These are phyloP conservation scores for Raja brachyura DNA, from an alignment of 2,113 vertebrate genomes.

Conservation along the genomic window DNA sequence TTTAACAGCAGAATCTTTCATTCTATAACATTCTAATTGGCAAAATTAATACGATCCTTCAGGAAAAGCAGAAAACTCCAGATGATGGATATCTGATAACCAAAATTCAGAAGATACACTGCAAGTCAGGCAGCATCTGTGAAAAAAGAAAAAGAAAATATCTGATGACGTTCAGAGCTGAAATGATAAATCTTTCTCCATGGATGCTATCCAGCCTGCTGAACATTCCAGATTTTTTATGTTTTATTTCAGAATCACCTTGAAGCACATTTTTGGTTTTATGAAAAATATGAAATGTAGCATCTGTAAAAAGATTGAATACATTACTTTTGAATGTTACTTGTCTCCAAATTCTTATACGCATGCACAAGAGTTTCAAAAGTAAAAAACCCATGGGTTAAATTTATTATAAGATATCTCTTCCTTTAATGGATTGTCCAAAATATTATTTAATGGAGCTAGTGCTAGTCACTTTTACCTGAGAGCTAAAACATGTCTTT, in stretches of 20 bases:
- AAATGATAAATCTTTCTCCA: too few relatives aligned
- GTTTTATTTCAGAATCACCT: too few relatives aligned
- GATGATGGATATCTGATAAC: too few relatives aligned
- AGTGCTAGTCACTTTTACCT: background rate
- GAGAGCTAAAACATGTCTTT: background rate
- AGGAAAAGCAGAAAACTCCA: too few relatives aligned
- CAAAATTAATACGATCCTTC: background rate
- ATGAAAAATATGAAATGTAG: background rate
- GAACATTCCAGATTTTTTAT: too few relatives aligned
- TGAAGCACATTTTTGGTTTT: background rate
- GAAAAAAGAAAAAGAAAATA: too few relatives aligned
- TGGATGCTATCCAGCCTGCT: too few relatives aligned
- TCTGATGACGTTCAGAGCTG: too few relatives aligned
- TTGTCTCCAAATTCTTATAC: background rate
- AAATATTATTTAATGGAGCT: background rate
- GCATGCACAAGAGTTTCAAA: background rate
- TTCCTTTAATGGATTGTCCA: too few relatives aligned
- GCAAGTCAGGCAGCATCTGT: too few relatives aligned
- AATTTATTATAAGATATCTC: background rate
- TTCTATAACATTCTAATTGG: background rate
- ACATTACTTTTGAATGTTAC: background rate
- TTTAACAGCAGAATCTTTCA: background rate
- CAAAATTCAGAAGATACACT: too few relatives aligned
- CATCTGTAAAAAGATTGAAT: background rate
- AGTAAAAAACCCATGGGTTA: background rate